Base-by-base conservation (phyloP, 1,140 invertebrate genomes). In the Dinoponera quadriceps region DNA sequence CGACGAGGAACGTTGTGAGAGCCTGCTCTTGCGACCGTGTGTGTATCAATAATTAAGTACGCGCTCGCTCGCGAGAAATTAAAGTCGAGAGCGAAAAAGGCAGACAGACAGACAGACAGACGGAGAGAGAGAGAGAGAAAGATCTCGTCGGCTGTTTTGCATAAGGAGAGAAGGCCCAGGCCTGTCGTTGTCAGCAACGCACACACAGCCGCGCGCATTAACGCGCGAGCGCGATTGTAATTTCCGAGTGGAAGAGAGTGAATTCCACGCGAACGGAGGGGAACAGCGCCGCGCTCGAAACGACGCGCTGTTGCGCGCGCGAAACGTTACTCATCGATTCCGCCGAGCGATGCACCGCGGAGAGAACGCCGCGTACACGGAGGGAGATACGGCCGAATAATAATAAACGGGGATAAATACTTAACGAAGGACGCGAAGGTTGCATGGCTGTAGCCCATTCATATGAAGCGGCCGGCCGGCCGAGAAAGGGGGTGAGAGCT, bases 381-480 rank as follows among this genome's bases (percentile, higher is more conserved):
- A 51, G 22, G 80, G 80, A n/a, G n/a, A 75, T 66, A 84, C 83
- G 78, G 20, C 82, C 86, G 80, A 88, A 88, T 88, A 85, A 88
- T 84, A 83, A 86, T 88, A 83, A 90, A 90, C 88, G 84, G 84
- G 91, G 86, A 87, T 90, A 90, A 87, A 91, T 90, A 88, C 83
- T 68, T 92, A 92, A 92, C 91, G 91, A 92, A 92, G 91, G 89
- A 86, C 83, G 82, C 80, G 84, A 81, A 87, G 88, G 86, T 92
- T 84, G 92, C 91, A 90, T 92, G 90, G 91, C 90, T 90, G 78
- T 77, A 62, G 89, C 84, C 92, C 90, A 93, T 93, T 92, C 90
- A 88, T 88, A 92, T 92, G 91, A 90, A 87, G 69, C 73, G 63
- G 81, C 54, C 57, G 63, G 73, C 63, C 44, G 66, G 48, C 49